These are phyloP conservation scores for Perca schrenkii DNA, from an alignment of 2,113 vertebrate species.

Conservation along the genomic window DNA sequence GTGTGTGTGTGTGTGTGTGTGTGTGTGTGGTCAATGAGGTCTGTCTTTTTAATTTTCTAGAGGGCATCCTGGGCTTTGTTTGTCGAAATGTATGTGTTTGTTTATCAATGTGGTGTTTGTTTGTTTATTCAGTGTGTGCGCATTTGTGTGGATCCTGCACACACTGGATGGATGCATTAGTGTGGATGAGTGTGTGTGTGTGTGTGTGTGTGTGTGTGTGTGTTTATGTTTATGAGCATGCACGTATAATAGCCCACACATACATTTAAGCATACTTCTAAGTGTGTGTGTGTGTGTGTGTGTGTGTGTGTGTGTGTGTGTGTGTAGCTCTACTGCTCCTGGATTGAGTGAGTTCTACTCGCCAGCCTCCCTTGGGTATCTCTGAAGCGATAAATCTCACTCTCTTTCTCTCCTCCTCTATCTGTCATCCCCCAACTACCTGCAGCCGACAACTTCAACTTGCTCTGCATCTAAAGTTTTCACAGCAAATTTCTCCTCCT, in stretches of 20 bases:
- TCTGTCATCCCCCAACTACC: slow-evolving; percentile 26
- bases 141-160: slow-evolving; percentile 1
- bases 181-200: not conserved
- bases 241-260: not conserved
- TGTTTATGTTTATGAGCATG: not conserved
- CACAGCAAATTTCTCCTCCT: slow-evolving; percentile 4
- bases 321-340: slow-evolving; percentile 21
- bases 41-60: slow-evolving; percentile 47
- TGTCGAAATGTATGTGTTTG: slow-evolving; percentile 29
- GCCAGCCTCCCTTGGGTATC: slow-evolving; percentile 33
- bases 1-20: not conserved
- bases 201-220: not conserved
- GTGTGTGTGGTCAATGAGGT: slow-evolving; percentile 11
- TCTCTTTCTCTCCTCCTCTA: not conserved
- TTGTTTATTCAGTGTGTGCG: slow-evolving; percentile 7
- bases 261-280: slow-evolving; percentile 4
- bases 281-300: not conserved
- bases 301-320: not conserved
- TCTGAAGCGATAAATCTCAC: slow-evolving; percentile 32
- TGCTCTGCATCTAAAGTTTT: slow-evolving; percentile 32
- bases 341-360: slow-evolving; percentile 38
- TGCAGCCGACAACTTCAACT: slow-evolving; percentile 28
- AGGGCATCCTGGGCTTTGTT: slow-evolving; percentile 26
- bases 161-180: not conserved
- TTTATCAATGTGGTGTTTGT: slow-evolving; percentile 7